Conservation (phyloP, 2,888 invertebrate genomes). For the Clostera curtula region DNA sequence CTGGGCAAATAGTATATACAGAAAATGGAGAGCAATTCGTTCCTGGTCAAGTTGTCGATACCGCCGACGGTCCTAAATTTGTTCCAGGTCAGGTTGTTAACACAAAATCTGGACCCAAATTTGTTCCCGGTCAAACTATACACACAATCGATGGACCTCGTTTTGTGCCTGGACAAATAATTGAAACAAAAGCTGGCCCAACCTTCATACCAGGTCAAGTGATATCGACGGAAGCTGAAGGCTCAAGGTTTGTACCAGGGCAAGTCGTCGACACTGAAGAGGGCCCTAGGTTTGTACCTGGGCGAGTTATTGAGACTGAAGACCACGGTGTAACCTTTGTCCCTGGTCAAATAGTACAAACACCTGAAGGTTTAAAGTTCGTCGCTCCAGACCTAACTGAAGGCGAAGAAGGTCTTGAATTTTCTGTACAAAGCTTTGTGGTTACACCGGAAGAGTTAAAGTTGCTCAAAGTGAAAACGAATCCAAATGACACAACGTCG, state of each 20-base stretch:
- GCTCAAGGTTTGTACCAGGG: conserved; percentile 77
- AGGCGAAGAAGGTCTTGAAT: conserved; percentile 79
- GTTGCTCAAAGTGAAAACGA: conserved; percentile 65
- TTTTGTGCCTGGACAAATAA: conserved; percentile 86
- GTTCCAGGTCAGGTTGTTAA: conserved; percentile 86
- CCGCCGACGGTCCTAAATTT: conserved; percentile 80
- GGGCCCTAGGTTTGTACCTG: conserved; percentile 81
- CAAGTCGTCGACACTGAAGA: conserved; percentile 83
- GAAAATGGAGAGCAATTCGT: conserved; percentile 82
- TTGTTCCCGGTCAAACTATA: conserved; percentile 82
- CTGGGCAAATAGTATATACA: conserved; percentile 80
- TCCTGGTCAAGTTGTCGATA: conserved; percentile 83
- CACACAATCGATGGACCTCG: conserved; percentile 81
- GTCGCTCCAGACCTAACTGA: conserved; percentile 81
- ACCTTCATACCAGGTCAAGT: conserved; percentile 87
- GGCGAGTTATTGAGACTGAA: conserved; percentile 82
- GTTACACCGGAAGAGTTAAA: conserved; percentile 70
- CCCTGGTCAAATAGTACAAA: conserved; percentile 85
- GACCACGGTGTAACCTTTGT: conserved; percentile 83
- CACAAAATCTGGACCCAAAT: conserved; percentile 78
- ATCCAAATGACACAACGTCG: conserved; percentile 66
- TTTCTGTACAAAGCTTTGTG: conserved; percentile 81
- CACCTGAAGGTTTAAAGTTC: conserved; percentile 80
- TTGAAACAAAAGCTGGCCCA: conserved; percentile 83
- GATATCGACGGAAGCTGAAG: conserved; percentile 77